These are phyloP conservation scores for Pollicipes pollicipes DNA, from an alignment of 1,140 invertebrate genomes.

Conservation along the genomic window DNA sequence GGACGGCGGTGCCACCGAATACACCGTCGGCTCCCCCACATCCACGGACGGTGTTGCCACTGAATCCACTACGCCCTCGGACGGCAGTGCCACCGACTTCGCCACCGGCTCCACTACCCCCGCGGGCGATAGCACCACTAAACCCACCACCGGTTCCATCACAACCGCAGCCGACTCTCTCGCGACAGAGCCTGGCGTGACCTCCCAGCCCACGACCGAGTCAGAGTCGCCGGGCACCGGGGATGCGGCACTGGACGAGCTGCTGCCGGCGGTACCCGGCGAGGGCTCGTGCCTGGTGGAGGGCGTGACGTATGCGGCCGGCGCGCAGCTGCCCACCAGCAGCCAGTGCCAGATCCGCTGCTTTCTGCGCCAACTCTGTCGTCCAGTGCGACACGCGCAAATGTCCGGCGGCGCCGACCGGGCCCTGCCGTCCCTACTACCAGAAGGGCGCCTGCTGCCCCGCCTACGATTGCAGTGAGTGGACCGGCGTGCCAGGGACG, in stretches of 20 bases:
- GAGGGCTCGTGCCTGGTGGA: conserved; percentile 31
- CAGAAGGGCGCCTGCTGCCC: conserved; percentile 50
- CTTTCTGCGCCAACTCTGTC: conserved; percentile 62
- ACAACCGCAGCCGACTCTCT: no score
- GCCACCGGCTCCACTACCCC: not conserved
- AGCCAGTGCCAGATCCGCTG: conserved; percentile 57
- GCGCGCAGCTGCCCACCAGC: conserved; percentile 45
- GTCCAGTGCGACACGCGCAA: conserved; percentile 56
- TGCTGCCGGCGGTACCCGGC: conserved; percentile 11
- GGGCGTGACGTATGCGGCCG: conserved; percentile 55
- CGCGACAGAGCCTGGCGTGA: not conserved
- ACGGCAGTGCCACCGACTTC: not conserved
- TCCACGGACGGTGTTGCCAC: no score
- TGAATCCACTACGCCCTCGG: no score
- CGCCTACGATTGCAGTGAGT: conserved; percentile 50
- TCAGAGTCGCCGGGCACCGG: not conserved
- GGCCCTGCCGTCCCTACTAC: conserved; percentile 27
- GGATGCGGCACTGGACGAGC: no score
- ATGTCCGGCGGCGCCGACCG: conserved; percentile 43
- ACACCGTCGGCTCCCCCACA: no score
- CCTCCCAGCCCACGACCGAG: not conserved
- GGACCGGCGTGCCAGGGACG: no score
- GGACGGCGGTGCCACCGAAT: no score
- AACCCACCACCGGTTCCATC: not conserved
- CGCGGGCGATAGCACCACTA: not conserved